These are phyloP conservation scores for Microtus pennsylvanicus DNA, from an alignment of 2,113 vertebrate genomes.

Conservation along the genomic window DNA sequence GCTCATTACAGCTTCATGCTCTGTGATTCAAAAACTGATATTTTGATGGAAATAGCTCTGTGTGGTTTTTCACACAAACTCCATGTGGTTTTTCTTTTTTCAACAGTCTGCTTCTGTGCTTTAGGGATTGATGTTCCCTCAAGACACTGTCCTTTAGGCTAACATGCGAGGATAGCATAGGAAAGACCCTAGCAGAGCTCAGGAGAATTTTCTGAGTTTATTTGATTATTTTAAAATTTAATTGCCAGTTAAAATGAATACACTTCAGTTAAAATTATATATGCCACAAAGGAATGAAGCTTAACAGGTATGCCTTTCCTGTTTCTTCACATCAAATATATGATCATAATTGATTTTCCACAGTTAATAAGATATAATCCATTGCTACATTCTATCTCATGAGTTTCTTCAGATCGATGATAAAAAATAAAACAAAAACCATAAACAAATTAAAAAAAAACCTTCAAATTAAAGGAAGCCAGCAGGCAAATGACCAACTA, in stretches of 20 bases:
- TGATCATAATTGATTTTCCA: conserved; percentile 28
- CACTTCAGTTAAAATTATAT: conserved; percentile 14
- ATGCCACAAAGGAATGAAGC: not conserved
- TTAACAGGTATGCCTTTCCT: not conserved
- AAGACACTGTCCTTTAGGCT: not conserved
- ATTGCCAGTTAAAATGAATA: conserved; percentile 30
- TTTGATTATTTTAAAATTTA: conserved; percentile 37
- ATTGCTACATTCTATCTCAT: not conserved
- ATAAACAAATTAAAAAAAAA: conserved; percentile 24
- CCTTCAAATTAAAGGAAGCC: not conserved
- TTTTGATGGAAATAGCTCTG: not conserved
- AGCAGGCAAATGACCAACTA: not conserved
- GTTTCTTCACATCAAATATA: not conserved
- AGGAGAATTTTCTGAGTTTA: conserved; percentile 36
- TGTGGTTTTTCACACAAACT: not conserved
- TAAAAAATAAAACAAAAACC: not conserved
- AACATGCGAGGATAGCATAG: not conserved
- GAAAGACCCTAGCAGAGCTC: not conserved
- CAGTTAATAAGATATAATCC: conserved; percentile 1
- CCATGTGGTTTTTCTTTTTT: not conserved
- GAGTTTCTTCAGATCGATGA: conserved; percentile 29
- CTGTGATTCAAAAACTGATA: not conserved
- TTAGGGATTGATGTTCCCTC: not conserved
- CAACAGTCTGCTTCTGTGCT: not conserved
- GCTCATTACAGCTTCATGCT: not conserved